phyloP scores from a whole-genome alignment of 2,888 invertebrate genomes.

The Artemia sinica region DNA sequence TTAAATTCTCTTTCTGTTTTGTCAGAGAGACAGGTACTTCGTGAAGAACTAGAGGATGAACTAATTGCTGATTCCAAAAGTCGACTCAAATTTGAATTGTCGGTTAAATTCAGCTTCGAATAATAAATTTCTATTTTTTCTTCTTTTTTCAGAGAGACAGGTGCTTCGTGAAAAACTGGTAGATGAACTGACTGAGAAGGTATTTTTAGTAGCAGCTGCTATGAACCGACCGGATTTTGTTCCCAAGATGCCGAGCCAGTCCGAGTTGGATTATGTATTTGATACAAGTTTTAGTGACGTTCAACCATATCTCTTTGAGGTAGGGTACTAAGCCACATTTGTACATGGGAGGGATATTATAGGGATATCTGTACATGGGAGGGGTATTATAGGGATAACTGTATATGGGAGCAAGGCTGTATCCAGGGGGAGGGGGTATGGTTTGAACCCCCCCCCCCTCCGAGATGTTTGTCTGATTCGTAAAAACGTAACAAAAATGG shows the following conservation, averaged over 20 bases:
- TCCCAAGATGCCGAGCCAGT: conserved; percentile 83
- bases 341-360: no score
- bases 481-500: no score
- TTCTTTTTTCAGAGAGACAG: conserved; percentile 46
- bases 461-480: no score
- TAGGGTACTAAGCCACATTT: conserved; percentile 33
- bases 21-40: no score
- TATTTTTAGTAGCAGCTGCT: conserved; percentile 80
- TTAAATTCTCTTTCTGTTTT: no score
- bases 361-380: no score
- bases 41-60: not conserved
- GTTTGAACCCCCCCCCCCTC: no score
- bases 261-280: conserved; percentile 80
- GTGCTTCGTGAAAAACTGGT: conserved; percentile 70
- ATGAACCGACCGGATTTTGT: conserved; percentile 92
- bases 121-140: not conserved
- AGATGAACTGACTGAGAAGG: conserved; percentile 73
- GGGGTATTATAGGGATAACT: no score
- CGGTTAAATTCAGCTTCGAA: no score
- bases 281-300: conserved; percentile 82
- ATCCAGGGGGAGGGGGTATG: no score
- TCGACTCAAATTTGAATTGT: no score
- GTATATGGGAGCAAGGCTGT: no score
- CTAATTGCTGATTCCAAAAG: not conserved
- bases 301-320: conserved; percentile 90